A percentile compares a stretch with the other conserved stretches of the same genome.
phyloP scores from a whole-genome alignment of 2,113 vertebrate genomes.

The Megaleporinus macrocephalus region DNA sequence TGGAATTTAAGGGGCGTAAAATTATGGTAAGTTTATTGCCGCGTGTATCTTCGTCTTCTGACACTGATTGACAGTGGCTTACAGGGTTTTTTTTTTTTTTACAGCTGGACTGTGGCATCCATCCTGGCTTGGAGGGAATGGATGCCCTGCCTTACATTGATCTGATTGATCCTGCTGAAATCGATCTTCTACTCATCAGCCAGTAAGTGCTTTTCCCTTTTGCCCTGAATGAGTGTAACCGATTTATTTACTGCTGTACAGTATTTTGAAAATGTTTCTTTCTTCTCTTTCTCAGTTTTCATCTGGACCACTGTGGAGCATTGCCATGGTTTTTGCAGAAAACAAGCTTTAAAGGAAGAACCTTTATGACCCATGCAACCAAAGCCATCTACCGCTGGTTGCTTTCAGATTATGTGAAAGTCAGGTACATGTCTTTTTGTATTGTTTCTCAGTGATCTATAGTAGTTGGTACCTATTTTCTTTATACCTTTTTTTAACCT shows the following conservation, averaged over 20 bases:
- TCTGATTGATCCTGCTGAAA: conserved; percentile 97
- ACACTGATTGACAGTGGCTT: not conserved
- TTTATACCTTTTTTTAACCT: too few relatives aligned
- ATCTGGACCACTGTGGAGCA: conserved; percentile 97
- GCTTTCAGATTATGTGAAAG: conserved; percentile 98
- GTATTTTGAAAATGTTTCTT: not conserved
- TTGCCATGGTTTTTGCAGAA: conserved; percentile 99
- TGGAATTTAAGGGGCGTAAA: conserved; percentile 99
- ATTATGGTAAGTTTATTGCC: conserved; percentile 86
- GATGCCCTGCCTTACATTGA: conserved; percentile 97
- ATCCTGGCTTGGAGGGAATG: conserved; percentile 97
- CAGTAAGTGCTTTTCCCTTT: conserved; percentile 83
- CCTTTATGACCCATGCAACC: conserved; percentile 99
- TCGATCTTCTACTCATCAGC: conserved; percentile 96
- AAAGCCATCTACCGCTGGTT: conserved; percentile 99
- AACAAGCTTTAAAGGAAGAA: conserved; percentile 98
- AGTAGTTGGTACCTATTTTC: too few relatives aligned
- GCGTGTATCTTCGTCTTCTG: rapidly evolving
- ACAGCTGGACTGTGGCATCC: conserved; percentile 97
- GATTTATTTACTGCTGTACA: not conserved
- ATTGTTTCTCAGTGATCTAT: too few relatives aligned
- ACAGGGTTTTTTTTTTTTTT: not conserved
- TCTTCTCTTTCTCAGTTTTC: conserved; percentile 80
- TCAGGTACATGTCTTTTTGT: conserved; percentile 75
- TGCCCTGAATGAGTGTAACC: not conserved